Conservation (phyloP, 2,113 vertebrate genomes). For the Falcunculus frontatus region DNA sequence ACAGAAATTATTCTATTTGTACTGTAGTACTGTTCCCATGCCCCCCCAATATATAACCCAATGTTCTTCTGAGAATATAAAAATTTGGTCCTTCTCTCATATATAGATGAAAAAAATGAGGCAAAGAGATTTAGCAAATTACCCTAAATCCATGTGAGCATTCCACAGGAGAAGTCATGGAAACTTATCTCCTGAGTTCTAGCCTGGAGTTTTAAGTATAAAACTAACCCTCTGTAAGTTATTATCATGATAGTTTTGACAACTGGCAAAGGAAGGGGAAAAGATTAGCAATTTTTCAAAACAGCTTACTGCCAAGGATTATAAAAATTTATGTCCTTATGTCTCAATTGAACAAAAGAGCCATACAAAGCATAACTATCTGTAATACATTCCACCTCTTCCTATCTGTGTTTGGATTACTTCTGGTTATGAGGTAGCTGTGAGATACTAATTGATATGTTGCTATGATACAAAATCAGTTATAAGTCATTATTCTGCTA, state of each 20-base stretch:
- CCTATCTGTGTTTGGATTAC: neutral
- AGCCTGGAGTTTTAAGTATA: neutral
- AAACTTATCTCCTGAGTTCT: neutral
- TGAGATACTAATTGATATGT: neutral
- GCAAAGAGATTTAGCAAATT: neutral
- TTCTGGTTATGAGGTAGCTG: neutral
- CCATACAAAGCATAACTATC: neutral
- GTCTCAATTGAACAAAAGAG: neutral
- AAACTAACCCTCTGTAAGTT: conserved; percentile 12
- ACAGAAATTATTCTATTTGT: neutral
- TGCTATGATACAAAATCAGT: neutral
- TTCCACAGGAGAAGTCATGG: neutral
- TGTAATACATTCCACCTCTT: neutral
- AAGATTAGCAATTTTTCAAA: conserved; percentile 44
- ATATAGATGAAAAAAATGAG: neutral
- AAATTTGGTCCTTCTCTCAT: neutral
- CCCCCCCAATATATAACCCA: neutral
- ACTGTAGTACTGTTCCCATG: neutral
- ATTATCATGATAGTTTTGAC: conserved; percentile 25
- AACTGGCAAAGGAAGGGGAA: conserved; percentile 36
- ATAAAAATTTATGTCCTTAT: conserved; percentile 51
- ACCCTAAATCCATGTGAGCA: neutral
- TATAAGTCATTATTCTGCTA: neutral
- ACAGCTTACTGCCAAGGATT: conserved; percentile 39
- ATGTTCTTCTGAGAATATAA: neutral